phyloP scores from a whole-genome alignment of 2,797 vertebrate genomes.

The Tragopan temminckii region DNA sequence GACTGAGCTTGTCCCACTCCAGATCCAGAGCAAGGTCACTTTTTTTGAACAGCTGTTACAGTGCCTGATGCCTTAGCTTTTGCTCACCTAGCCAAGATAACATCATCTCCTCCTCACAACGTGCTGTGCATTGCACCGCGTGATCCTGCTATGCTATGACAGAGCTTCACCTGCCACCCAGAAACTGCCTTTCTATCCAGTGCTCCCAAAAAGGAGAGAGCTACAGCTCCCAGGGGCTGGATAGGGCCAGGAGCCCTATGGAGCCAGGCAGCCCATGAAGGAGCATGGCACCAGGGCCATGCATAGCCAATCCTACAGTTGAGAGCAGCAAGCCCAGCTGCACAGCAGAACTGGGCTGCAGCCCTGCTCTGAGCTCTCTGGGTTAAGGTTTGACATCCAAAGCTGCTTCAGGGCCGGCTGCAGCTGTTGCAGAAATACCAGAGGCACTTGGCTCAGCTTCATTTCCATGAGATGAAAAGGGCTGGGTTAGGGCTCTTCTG shows the following conservation, averaged over 20 bases:
- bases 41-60: rapidly evolving
- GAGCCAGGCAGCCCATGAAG: background rate
- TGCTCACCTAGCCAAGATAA: background rate
- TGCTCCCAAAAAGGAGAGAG: background rate
- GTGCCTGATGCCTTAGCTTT: background rate
- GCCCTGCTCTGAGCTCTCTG: background rate
- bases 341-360: background rate
- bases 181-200: rapidly evolving
- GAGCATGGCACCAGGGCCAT: background rate
- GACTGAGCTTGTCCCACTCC: background rate
- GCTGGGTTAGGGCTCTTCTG: constrained; percentile 43
- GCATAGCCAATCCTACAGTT: background rate
- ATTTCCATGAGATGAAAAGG: constrained; percentile 36
- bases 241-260: background rate
- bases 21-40: background rate
- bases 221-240: background rate
- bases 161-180: rapidly evolving
- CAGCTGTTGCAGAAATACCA: background rate
- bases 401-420: background rate
- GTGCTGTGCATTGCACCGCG: rapidly evolving
- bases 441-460: background rate
- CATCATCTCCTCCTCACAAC: background rate
- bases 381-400: background rate
- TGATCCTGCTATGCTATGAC: background rate
- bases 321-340: rapidly evolving